A percentile compares a stretch with the other conserved stretches of the same genome.
phyloP scores from a whole-genome alignment of 2,113 vertebrate genomes.

The Dipodomys merriami region DNA sequence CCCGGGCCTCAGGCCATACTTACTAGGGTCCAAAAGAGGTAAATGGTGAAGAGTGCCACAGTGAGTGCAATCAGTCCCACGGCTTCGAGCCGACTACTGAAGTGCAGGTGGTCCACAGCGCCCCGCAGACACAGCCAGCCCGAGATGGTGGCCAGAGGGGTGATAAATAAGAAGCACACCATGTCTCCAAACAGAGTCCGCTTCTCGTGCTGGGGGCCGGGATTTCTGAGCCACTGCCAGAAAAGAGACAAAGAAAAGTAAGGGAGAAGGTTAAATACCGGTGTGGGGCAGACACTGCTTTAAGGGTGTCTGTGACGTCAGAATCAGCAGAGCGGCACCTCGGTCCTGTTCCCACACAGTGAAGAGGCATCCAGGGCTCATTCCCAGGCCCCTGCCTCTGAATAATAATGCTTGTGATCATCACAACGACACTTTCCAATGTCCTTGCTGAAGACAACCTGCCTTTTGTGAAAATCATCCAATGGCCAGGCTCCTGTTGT shows the following conservation, averaged over 20 bases:
- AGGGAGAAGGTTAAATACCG: slow-evolving; percentile 12
- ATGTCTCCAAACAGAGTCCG: slow-evolving; percentile 90
- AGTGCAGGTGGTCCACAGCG: slow-evolving; percentile 91
- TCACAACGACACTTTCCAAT: background rate
- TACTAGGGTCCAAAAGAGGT: slow-evolving; percentile 92
- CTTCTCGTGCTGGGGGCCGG: slow-evolving; percentile 89
- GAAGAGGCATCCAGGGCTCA: rapidly evolving
- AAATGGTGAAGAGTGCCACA: slow-evolving; percentile 91
- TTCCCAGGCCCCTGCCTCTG: background rate
- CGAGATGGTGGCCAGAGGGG: slow-evolving; percentile 88
- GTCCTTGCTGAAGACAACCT: background rate
- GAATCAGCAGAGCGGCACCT: background rate
- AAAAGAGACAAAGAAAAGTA: slow-evolving; percentile 73
- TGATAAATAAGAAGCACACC: slow-evolving; percentile 92
- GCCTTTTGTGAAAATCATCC: background rate
- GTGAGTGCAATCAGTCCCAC: slow-evolving; percentile 91
- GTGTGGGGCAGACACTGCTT: background rate
- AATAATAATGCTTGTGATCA: background rate
- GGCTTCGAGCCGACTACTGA: slow-evolving; percentile 90
- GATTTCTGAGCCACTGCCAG: slow-evolving; percentile 89
- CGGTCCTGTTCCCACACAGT: background rate
- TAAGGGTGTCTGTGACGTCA: background rate
- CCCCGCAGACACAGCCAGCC: slow-evolving; percentile 91
- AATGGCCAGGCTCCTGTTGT: background rate
- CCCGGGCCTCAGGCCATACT: slow-evolving; percentile 73